Evolutionary conservation across 2,797 vertebrate species (phyloP).

Genomic region (Triplophysa yarkandensis): DNA sequence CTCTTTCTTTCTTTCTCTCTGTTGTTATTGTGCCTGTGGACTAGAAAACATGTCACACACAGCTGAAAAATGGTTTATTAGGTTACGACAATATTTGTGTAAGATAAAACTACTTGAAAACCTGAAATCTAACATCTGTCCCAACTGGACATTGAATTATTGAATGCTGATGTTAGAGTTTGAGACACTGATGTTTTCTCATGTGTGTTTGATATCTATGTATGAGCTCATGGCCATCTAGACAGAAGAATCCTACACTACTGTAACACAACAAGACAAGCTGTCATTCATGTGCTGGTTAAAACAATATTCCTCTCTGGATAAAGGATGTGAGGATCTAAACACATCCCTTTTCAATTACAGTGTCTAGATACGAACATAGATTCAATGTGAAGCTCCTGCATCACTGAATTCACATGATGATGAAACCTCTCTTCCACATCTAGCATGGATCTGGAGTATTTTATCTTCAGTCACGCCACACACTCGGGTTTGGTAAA

Average conservation of each 20-base stretch:
- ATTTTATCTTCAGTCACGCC: conserved; percentile 50
- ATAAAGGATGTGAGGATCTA: conserved; percentile 51
- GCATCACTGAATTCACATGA: neutral
- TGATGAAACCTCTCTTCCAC: neutral
- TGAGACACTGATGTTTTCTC: no score
- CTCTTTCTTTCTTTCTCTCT: no score
- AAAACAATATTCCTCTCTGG: conserved; percentile 47
- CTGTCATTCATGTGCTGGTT: conserved; percentile 58
- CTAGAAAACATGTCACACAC: no score
- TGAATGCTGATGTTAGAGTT: no score
- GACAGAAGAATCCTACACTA: conserved; percentile 20
- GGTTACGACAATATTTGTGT: no score
- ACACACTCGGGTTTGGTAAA: conserved; percentile 40
- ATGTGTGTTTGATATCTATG: conserved; percentile 17
- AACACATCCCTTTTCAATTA: conserved; percentile 53
- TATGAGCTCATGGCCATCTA: conserved; percentile 8
- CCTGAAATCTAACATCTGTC: no score
- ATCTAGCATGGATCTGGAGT: neutral
- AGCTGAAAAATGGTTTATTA: no score
- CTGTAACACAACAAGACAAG: conserved; percentile 39
- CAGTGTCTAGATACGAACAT: conserved; percentile 49
- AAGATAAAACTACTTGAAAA: no score
- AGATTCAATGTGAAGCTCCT: conserved; percentile 6
- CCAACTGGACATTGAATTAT: no score
- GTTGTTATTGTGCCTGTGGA: no score